Conservation (phyloP, 2,113 vertebrate genomes). For the Malurus alboscapulatus region DNA sequence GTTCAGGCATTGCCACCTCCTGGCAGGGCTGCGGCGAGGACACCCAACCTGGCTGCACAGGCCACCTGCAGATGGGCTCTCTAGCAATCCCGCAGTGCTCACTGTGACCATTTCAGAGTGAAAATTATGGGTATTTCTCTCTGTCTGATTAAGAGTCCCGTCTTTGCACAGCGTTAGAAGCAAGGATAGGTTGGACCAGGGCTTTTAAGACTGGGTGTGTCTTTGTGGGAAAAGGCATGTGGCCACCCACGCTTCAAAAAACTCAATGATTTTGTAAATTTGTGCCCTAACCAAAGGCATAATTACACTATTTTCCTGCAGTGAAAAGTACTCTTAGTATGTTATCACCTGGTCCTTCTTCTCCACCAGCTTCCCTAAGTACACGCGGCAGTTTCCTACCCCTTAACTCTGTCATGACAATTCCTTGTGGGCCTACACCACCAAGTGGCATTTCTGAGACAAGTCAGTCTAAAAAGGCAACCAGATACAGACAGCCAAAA, state of each 20-base stretch:
- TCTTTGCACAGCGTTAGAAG: background rate
- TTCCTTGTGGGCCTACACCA: background rate
- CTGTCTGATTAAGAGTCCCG: background rate
- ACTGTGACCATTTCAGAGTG: background rate
- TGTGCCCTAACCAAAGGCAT: background rate
- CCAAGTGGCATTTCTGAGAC: background rate
- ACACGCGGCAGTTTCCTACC: background rate
- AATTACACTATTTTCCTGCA: background rate
- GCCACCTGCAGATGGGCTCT: rapidly evolving
- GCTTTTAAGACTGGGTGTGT: background rate
- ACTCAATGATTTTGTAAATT: background rate
- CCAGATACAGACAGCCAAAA: background rate
- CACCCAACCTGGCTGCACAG: rapidly evolving
- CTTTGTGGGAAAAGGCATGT: background rate
- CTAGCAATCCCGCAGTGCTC: rapidly evolving
- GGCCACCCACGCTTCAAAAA: background rate
- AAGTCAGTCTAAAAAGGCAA: background rate
- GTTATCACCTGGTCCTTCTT: background rate
- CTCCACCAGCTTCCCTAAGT: background rate
- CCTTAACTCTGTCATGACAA: background rate
- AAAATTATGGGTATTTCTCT: background rate
- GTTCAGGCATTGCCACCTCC: background rate
- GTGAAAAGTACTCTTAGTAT: background rate
- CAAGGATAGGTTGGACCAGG: rapidly evolving
- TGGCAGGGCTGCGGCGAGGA: background rate